Evolutionary conservation across 2,797 vertebrate species (phyloP).

Genomic region (Neostethus bicornis): DNA sequence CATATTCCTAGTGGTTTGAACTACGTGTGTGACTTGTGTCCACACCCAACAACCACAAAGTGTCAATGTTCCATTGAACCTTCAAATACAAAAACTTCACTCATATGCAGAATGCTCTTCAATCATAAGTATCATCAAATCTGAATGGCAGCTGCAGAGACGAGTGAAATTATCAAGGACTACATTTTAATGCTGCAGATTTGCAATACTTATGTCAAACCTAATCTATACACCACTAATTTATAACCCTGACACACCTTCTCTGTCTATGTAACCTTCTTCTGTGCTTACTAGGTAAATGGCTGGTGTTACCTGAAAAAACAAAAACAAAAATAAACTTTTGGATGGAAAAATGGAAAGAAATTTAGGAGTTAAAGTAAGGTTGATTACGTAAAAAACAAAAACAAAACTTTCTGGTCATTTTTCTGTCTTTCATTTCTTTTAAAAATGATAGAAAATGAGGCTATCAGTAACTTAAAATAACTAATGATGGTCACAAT

Average conservation of each 20-base stretch:
- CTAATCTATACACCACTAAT: too few species aligned
- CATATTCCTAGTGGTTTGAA: too few species aligned
- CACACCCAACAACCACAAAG: conserved; percentile 14
- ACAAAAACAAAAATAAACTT: conserved; percentile 8
- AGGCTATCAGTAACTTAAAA: conserved; percentile 27
- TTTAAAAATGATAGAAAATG: conserved; percentile 22
- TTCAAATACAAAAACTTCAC: too few species aligned
- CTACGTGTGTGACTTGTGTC: conserved; percentile 7
- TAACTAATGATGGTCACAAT: conserved; percentile 33
- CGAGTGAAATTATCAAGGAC: conserved; percentile 24
- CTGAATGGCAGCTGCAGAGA: conserved; percentile 32
- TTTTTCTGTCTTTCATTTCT: conserved; percentile 16
- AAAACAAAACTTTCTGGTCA: conserved; percentile 8
- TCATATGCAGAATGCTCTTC: conserved; percentile 10
- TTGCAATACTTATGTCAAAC: too few species aligned
- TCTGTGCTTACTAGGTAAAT: conserved; percentile 30
- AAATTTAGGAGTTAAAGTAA: too few species aligned
- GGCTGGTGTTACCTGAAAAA: conserved; percentile 22
- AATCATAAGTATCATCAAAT: conserved; percentile 21
- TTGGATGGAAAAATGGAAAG: neutral
- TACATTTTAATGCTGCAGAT: too few species aligned
- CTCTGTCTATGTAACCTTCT: too few species aligned
- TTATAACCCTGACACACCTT: too few species aligned
- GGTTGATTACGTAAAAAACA: too few species aligned
- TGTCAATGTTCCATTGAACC: conserved; percentile 40